Conservation (phyloP, 2,888 invertebrate genomes). For the Pteria penguin region DNA sequence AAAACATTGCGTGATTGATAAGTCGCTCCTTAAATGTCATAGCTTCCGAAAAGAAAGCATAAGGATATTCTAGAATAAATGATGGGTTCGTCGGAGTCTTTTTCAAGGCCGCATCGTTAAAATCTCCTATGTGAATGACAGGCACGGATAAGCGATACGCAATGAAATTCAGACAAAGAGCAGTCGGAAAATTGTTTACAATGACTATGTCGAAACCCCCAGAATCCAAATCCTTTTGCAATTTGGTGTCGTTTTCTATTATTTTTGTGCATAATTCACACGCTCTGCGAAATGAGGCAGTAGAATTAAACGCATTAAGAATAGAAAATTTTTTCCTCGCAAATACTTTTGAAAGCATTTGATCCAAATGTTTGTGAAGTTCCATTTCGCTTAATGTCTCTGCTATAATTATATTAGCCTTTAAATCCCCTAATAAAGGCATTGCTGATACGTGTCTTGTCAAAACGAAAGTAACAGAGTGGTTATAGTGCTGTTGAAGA, state of each 20-base stretch:
- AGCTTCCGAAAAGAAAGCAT: neutral
- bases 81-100: neutral
- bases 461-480: neutral
- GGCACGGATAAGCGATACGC: constrained; percentile 7
- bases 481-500: neutral
- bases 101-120: neutral
- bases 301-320: too few species aligned
- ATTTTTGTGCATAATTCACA: too few species aligned
- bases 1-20: too few species aligned
- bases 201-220: constrained; percentile 20
- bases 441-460: neutral
- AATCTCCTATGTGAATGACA: neutral
- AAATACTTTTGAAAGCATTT: neutral
- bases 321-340: too few species aligned
- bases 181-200: neutral
- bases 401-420: neutral
- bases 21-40: constrained; percentile 4
- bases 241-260: neutral
- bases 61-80: neutral
- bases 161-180: neutral
- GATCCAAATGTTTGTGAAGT: neutral
- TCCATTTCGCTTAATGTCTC: neutral
- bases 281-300: too few species aligned
- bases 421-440: neutral
- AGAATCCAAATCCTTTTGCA: neutral